Percentiles rank a stretch among this genome's conserved stretches.
phyloP scores from a whole-genome alignment of 2,888 invertebrate species.

The Netelia virgata region DNA sequence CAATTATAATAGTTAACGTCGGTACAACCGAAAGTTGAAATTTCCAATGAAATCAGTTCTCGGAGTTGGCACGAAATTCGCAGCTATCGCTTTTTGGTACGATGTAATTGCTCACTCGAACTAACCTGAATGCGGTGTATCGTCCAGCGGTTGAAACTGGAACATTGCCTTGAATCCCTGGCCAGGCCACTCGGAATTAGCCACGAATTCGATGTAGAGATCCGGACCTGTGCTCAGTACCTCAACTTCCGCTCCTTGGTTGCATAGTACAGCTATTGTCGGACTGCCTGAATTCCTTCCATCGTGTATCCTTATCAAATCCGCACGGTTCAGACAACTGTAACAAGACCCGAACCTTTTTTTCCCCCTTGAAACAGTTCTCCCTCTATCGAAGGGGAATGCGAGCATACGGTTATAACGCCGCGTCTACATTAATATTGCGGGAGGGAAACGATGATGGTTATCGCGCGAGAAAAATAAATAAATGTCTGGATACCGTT shows the following conservation, averaged over 20 bases:
- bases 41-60: slow-evolving; percentile 39
- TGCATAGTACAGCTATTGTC: slow-evolving; percentile 93
- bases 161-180: slow-evolving; percentile 92
- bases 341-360: slow-evolving; percentile 79
- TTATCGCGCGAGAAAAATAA: not conserved
- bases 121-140: slow-evolving; percentile 78
- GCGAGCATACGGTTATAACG: not conserved
- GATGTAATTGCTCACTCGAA: slow-evolving; percentile 47
- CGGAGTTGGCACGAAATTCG: slow-evolving; percentile 27
- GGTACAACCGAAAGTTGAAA: slow-evolving; percentile 14
- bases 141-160: slow-evolving; percentile 90
- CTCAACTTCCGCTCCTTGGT: slow-evolving; percentile 91
- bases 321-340: slow-evolving; percentile 93
- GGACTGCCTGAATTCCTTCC: slow-evolving; percentile 91
- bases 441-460: slow-evolving; percentile 19
- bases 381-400: no score
- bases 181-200: slow-evolving; percentile 92
- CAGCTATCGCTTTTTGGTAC: slow-evolving; percentile 4
- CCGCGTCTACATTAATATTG: slow-evolving; percentile 9
- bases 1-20: slow-evolving; percentile 50
- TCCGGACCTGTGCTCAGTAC: slow-evolving; percentile 94
- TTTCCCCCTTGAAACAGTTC: not conserved
- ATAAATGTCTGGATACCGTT: slow-evolving; percentile 14
- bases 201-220: slow-evolving; percentile 93
- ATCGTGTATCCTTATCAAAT: slow-evolving; percentile 94